Conservation (phyloP, 2,113 vertebrate genomes). For the Cardinalis cardinalis region DNA sequence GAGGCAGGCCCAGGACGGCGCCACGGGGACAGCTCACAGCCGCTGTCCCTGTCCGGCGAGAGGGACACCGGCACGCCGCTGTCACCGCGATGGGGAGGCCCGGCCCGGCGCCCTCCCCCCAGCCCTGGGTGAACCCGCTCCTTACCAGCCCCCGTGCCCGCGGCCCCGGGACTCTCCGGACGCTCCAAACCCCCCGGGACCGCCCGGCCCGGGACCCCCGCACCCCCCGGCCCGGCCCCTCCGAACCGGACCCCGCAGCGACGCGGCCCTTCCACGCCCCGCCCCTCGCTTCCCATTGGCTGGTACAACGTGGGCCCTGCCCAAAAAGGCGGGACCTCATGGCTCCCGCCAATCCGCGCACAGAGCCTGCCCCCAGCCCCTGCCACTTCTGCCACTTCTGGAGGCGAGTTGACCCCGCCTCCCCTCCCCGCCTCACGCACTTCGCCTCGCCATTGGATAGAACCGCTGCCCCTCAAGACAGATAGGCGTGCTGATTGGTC, state of each 20-base stretch:
- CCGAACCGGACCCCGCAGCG: background rate
- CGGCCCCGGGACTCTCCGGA: background rate
- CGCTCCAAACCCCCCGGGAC: background rate
- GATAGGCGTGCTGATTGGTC: rapidly evolving
- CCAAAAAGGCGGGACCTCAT: rapidly evolving
- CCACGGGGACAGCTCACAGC: background rate
- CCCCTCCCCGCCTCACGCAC: too few relatives aligned
- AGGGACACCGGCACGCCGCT: background rate
- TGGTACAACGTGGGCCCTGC: rapidly evolving
- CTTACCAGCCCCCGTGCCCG: too few relatives aligned
- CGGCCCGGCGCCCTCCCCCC: background rate
- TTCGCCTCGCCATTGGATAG: background rate
- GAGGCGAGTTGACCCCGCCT: too few relatives aligned
- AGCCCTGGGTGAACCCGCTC: background rate
- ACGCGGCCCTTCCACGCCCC: background rate
- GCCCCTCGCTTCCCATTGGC: background rate
- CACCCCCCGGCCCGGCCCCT: background rate
- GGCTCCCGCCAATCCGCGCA: background rate
- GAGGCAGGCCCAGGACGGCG: background rate
- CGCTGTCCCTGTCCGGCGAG: background rate
- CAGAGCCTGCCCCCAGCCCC: rapidly evolving
- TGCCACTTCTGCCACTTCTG: too few relatives aligned
- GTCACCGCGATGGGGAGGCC: background rate
- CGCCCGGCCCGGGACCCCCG: background rate
- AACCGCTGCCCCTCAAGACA: rapidly evolving